A percentile compares a stretch with the other conserved stretches of the same genome.
These are phyloP conservation scores for Arrhopalites spinosus DNA, from an alignment of 2,888 invertebrate genomes.

Conservation along the genomic window DNA sequence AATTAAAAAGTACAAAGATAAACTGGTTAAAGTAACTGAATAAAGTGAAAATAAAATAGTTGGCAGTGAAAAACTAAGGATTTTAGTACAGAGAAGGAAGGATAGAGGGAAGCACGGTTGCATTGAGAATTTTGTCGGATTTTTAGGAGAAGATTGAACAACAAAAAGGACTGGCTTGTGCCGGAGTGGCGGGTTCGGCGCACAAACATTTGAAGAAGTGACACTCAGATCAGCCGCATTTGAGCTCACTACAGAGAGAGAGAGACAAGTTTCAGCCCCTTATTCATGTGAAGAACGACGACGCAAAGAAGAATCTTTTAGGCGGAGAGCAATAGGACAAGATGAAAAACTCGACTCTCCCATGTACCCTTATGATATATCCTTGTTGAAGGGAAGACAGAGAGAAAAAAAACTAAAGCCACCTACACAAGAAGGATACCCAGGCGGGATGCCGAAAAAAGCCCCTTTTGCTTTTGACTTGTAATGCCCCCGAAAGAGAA, in stretches of 20 bases:
- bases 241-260: no score
- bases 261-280: not conserved
- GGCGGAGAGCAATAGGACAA: no score
- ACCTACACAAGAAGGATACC: slow-evolving; percentile 29
- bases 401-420: no score
- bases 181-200: slow-evolving; percentile 12
- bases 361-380: not conserved
- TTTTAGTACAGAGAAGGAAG: not conserved
- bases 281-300: slow-evolving; percentile 1
- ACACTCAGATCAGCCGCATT: slow-evolving; percentile 29
- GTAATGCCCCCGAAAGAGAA: slow-evolving; percentile 11
- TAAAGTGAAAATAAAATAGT: no score
- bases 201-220: slow-evolving; percentile 18
- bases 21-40: no score
- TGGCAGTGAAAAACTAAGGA: no score
- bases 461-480: slow-evolving; percentile 29
- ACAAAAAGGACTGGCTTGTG: slow-evolving; percentile 52
- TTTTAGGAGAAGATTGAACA: no score
- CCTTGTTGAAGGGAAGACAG: slow-evolving; percentile 23
- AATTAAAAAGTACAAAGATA: no score
- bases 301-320: not conserved
- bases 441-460: slow-evolving; percentile 34
- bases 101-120: not conserved
- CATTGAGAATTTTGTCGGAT: not conserved
- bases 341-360: not conserved